Evolutionary conservation across 2,797 vertebrate genomes (phyloP).

Genomic region (Neosilurus mollespiculum): DNA sequence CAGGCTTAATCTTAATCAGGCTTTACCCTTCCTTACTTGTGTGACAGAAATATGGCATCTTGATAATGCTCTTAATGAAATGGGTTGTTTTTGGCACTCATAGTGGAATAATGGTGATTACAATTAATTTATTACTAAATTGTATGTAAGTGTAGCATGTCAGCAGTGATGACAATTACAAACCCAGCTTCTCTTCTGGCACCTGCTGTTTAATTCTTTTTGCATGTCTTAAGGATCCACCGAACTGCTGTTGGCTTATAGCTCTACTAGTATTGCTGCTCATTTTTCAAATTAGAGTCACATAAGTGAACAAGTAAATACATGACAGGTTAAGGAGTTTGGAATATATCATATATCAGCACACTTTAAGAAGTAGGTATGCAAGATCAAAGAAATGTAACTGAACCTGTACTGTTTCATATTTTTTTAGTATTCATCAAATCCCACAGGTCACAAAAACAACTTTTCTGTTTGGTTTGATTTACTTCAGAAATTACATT

Average conservation of each 20-base stretch:
- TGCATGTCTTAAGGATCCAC: conserved; percentile 7
- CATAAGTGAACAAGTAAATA: not conserved
- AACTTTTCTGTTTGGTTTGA: not conserved
- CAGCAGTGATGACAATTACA: conserved; percentile 50
- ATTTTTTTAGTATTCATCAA: conserved; percentile 13
- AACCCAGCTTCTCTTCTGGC: conserved; percentile 36
- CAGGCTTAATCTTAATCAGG: too few relatives aligned
- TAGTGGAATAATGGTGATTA: conserved; percentile 43
- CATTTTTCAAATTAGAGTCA: conserved; percentile 10
- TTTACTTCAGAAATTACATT: conserved; percentile 21
- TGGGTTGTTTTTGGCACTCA: conserved; percentile 38
- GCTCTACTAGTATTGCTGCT: conserved; percentile 4
- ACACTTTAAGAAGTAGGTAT: not conserved
- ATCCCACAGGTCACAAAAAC: conserved; percentile 21
- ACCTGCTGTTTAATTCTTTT: conserved; percentile 38
- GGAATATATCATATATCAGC: not conserved
- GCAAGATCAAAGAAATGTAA: not conserved
- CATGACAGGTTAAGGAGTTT: conserved; percentile 30
- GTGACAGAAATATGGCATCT: not conserved
- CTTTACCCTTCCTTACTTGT: not conserved
- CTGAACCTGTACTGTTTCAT: not conserved
- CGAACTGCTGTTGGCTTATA: not conserved
- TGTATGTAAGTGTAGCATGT: conserved; percentile 43
- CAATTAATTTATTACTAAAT: conserved; percentile 25
- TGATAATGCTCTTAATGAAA: conserved; percentile 32